A percentile compares a stretch with the other conserved stretches of the same genome.
Conservation (phyloP, 2,888 invertebrate species). For the Diplazon laetatorius region DNA sequence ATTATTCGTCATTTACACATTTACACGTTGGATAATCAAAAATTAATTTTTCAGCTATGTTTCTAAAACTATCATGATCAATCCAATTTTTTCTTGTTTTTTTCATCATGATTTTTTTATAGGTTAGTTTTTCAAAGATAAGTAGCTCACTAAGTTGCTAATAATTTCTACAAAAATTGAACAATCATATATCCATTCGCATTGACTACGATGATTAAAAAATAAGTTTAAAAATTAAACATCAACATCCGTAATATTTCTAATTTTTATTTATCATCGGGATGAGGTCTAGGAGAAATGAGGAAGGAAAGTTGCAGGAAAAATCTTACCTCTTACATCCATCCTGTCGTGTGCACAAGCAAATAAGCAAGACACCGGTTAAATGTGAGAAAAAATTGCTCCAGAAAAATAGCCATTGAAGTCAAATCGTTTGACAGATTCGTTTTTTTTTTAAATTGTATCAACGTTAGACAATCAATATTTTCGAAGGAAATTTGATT, state of each 20-base stretch:
- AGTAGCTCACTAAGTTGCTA: too few relatives aligned
- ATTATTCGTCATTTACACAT: not conserved
- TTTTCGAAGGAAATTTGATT: not conserved
- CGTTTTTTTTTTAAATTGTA: not conserved
- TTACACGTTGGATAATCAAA: too few relatives aligned
- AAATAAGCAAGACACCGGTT: slow-evolving; percentile 47
- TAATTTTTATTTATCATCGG: not conserved
- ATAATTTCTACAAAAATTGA: too few relatives aligned
- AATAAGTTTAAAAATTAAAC: too few relatives aligned
- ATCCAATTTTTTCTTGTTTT: too few relatives aligned
- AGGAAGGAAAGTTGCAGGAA: not conserved
- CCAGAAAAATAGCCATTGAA: not conserved
- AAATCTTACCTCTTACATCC: slow-evolving; percentile 82
- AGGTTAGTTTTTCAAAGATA: too few relatives aligned
- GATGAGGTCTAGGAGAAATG: not conserved
- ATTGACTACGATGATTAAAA: too few relatives aligned
- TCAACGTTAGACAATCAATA: not conserved
- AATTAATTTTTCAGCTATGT: too few relatives aligned
- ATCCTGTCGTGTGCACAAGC: slow-evolving; percentile 78
- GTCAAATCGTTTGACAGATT: not conserved
- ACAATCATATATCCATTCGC: too few relatives aligned
- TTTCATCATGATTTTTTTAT: not conserved
- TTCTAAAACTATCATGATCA: too few relatives aligned
- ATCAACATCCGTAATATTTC: too few relatives aligned
- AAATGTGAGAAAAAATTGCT: slow-evolving; percentile 18